Conservation (phyloP, 2,797 vertebrate species). For the Sciurus vulgaris region DNA sequence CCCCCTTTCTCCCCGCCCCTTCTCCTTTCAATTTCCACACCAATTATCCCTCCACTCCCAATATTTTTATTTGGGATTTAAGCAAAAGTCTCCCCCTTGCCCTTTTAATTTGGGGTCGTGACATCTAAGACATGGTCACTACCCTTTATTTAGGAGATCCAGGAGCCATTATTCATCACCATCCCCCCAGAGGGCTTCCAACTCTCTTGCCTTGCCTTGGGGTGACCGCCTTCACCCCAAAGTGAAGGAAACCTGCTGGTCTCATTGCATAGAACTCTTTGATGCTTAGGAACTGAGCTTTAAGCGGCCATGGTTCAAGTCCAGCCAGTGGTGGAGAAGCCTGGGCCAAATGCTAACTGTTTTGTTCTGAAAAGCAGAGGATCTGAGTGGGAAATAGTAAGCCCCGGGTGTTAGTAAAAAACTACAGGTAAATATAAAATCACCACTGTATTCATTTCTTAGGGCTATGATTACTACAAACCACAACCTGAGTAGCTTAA, state of each 20-base stretch:
- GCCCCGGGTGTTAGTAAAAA: background rate
- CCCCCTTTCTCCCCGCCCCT: fast-evolving
- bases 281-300: background rate
- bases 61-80: background rate
- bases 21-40: background rate
- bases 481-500: background rate
- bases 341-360: background rate
- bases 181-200: background rate
- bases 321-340: background rate
- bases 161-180: background rate
- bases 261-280: too few species aligned
- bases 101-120: background rate
- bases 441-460: background rate
- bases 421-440: conserved; percentile 34
- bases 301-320: background rate
- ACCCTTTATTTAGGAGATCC: background rate
- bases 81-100: background rate
- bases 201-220: background rate
- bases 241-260: background rate
- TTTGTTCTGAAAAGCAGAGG: background rate
- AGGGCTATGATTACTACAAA: background rate
- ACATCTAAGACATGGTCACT: background rate
- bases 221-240: background rate
- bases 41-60: background rate
- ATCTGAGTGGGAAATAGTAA: background rate